Evolutionary conservation across 2,888 invertebrate species (phyloP), one percentile per base, ranked within the genome.

Genomic region (Heterodera filipjevi): DNA sequence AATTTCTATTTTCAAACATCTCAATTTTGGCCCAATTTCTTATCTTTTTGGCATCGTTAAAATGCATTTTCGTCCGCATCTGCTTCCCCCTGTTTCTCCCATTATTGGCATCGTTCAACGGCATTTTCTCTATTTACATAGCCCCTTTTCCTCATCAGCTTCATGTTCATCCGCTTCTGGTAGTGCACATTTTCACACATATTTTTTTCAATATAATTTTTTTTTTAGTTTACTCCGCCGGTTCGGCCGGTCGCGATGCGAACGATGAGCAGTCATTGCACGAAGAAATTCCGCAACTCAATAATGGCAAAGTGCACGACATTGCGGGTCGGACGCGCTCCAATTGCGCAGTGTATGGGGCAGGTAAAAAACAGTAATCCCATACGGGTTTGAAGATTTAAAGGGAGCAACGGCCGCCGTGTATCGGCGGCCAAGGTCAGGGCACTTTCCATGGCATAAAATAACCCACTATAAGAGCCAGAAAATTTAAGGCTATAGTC

Each of bases 331-430:
- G 75, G 19, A 53, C 64, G 30, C 76, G 77, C 32, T 10, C 32
- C 22, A 70, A 35, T 44, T 66, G 77, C 30, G 68, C 46, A 19
- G 70, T 70, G 27, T 79, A 68, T 44, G 79, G 79, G 19, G 53
- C 77, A 46, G 79, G 79, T 76, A 16, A 19, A 5, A 1, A 74
- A 8, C 10, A 32, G 16, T 75, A 22, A 35, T 74, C n/a, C 27
- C 59, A 32, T 39, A 72, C n/a, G n/a, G n/a, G n/a, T n/a, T n/a
- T n/a, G n/a, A n/a, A n/a, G n/a, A n/a, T n/a, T n/a, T n/a, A n/a
- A n/a, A n/a, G n/a, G n/a, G n/a, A n/a, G n/a, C n/a, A n/a, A n/a
- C n/a, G n/a, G n/a, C n/a, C n/a, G n/a, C n/a, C n/a, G n/a, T n/a
- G n/a, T n/a, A n/a, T n/a, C n/a, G n/a, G n/a, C n/a, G n/a, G n/a